Conservation (phyloP, 2,113 vertebrate species). For the Abramis brama region DNA sequence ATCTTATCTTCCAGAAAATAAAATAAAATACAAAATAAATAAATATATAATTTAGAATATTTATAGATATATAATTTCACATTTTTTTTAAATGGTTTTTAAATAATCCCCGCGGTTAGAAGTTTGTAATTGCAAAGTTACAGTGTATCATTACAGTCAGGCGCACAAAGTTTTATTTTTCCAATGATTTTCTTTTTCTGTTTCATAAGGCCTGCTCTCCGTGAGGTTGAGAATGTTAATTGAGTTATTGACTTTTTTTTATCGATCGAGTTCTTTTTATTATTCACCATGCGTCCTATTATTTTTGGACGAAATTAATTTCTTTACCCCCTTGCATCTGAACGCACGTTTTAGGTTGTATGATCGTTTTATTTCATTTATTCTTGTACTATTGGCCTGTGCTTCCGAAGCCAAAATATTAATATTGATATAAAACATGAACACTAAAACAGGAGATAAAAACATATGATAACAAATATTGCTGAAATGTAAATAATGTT, state of each 20-base stretch:
- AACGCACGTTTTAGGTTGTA: neutral
- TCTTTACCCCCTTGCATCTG: neutral
- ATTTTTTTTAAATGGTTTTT: neutral
- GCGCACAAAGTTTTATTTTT: slow-evolving; percentile 16
- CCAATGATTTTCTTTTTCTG: slow-evolving; percentile 12
- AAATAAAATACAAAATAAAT: neutral
- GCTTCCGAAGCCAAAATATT: neutral
- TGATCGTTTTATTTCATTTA: neutral
- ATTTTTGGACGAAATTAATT: slow-evolving; percentile 32
- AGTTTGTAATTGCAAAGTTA: neutral
- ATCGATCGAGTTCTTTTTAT: slow-evolving; percentile 53
- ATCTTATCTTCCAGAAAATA: neutral
- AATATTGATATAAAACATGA: neutral
- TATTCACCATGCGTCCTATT: slow-evolving; percentile 38
- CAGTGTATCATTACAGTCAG: neutral
- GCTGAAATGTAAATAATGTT: neutral
- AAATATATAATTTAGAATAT: neutral
- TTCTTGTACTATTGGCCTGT: neutral
- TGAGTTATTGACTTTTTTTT: slow-evolving; percentile 53
- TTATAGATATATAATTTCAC: neutral
- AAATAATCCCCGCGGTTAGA: neutral
- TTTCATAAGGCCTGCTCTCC: slow-evolving; percentile 37
- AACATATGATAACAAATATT: neutral
- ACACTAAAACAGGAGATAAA: neutral
- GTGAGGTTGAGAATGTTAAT: slow-evolving; percentile 51